Conservation (phyloP, 2,113 vertebrate species). For the Anguilla rostrata region DNA sequence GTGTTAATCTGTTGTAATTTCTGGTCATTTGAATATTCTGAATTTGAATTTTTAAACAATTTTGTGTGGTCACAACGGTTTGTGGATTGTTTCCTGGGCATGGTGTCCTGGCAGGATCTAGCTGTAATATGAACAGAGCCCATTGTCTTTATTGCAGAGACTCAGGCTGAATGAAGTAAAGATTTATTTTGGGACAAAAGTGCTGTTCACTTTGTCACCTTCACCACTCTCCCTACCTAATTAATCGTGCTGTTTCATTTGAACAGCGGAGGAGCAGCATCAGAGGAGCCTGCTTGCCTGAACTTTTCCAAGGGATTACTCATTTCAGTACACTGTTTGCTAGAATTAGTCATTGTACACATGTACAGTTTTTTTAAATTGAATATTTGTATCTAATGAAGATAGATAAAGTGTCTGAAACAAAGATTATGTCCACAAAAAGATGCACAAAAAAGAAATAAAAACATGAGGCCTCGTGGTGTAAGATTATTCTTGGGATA, state of each 20-base stretch:
- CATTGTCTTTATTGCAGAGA: neutral
- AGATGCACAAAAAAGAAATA: too few relatives aligned
- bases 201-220: neutral
- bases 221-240: neutral
- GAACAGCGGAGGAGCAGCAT: neutral
- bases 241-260: neutral
- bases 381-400: neutral
- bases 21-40: too few relatives aligned
- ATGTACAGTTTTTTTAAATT: neutral
- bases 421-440: too few relatives aligned
- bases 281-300: neutral
- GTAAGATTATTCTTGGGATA: neutral
- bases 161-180: neutral
- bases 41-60: too few relatives aligned
- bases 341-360: neutral
- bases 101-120: too few relatives aligned
- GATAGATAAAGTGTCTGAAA: too few relatives aligned
- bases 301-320: neutral
- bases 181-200: neutral
- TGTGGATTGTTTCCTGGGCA: too few relatives aligned
- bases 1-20: too few relatives aligned
- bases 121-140: neutral
- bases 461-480: too few relatives aligned
- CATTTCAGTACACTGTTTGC: neutral
- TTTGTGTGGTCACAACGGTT: too few relatives aligned